Base-by-base conservation (phyloP, 2,888 invertebrate species). In the Pimpla rufipes region DNA sequence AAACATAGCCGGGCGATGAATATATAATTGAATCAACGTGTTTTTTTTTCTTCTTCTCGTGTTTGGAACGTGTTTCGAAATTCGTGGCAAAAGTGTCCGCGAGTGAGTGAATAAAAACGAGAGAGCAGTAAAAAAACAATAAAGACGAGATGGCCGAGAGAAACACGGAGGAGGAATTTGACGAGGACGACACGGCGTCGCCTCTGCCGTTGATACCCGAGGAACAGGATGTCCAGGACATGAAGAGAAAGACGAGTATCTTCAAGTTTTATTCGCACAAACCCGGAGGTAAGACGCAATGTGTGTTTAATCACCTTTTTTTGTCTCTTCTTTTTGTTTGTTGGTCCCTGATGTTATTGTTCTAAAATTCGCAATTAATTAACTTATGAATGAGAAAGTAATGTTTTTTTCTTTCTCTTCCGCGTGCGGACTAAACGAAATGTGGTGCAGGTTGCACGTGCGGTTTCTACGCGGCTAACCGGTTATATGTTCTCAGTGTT, bases 251-350 rank as follows among this genome's bases (percentile, higher is more conserved):
- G 78, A 92, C 91, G 0, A 92, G 91, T 81, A 91, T 91, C 83
- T 92, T 92, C 84, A 88, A 91, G 75, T 91, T 86, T 77, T 92
- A 92, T 70, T 85, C 91, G 10, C 89, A 89, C 66, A 90, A 87
- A 52, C 88, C 88, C 8, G 87, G 85, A 87, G 91, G 92, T 92
- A 85, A 89, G 89, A n/a, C 13, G 57, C n/a, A 45, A 74, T 21
- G 11, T 45, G 8, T 57, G 8, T 68, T 42, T 23, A 16, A 50
- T 18, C 10, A n/a, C 29, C 21, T 16, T 40, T 18, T 35, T 37
- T 23, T 57, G 11, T 52, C 1, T 10, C 18, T 70, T 57, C 18
- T 68, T 55, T 35, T 47, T 59, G 7, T 70, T 37, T 5, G 45
- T 35, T n/a, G n/a, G 21, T 35, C n/a, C 10, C 11, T 18, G 35